Percentiles rank a stretch among this genome's conserved stretches.
phyloP scores from a whole-genome alignment of 2,113 vertebrate genomes.

The Damaliscus lunatus region DNA sequence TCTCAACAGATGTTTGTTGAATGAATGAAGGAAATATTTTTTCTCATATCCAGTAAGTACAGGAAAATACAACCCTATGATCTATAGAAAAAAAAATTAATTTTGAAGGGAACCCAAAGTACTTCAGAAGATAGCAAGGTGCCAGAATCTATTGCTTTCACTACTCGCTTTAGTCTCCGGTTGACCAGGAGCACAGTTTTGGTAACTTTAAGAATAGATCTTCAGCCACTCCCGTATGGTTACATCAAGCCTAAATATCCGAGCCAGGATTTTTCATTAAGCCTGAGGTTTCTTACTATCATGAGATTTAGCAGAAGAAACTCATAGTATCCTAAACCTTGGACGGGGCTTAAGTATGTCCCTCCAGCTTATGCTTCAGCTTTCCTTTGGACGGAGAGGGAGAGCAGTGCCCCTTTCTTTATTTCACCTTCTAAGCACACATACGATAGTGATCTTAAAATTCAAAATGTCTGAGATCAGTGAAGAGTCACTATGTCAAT shows the following conservation, averaged over 20 bases:
- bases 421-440: not conserved
- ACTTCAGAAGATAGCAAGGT: conserved; percentile 11
- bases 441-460: not conserved
- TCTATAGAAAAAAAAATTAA: not conserved
- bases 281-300: not conserved
- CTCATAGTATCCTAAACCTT: not conserved
- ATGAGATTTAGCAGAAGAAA: not conserved
- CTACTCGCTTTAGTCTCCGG: not conserved
- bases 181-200: not conserved
- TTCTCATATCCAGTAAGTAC: not conserved
- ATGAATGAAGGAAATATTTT: not conserved
- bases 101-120: not conserved
- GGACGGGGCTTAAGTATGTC: not conserved
- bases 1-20: conserved; percentile 2
- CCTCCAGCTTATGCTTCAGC: not conserved
- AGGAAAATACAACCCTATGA: not conserved
- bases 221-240: not conserved
- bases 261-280: not conserved
- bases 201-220: not conserved
- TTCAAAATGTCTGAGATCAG: not conserved
- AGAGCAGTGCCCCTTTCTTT: not conserved
- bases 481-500: not conserved
- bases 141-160: not conserved
- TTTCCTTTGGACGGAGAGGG: not conserved
- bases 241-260: not conserved